A percentile compares a stretch with the other conserved stretches of the same genome.
These are phyloP conservation scores for Anguilla japonica DNA, from an alignment of 2,113 vertebrate species.

Conservation along the genomic window DNA sequence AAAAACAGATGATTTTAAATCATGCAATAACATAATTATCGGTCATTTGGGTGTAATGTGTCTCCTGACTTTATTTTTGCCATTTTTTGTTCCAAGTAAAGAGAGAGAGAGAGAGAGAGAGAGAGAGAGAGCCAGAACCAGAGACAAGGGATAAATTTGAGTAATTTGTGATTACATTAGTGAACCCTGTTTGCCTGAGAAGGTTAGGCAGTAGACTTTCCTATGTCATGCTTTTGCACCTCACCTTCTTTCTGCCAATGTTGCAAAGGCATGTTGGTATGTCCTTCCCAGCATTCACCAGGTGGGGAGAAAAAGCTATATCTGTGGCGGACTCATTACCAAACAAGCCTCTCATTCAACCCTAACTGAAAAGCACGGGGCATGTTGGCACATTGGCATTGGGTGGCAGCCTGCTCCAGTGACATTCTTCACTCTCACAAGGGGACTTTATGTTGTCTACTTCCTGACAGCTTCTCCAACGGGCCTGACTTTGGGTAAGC, in stretches of 20 bases:
- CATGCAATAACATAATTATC: background rate
- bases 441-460: conserved; percentile 64
- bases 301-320: conserved; percentile 60
- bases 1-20: background rate
- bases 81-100: background rate
- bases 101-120: background rate
- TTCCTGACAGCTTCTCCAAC: conserved; percentile 51
- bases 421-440: conserved; percentile 61
- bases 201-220: background rate
- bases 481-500: conserved; percentile 53
- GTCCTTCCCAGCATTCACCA: conserved; percentile 49
- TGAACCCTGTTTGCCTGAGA: background rate
- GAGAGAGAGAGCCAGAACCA: background rate
- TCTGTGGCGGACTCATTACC: conserved; percentile 58
- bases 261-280: conserved; percentile 44
- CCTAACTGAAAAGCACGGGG: conserved; percentile 53
- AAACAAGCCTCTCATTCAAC: conserved; percentile 69
- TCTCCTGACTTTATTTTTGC: background rate
- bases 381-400: conserved; percentile 57
- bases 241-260: background rate
- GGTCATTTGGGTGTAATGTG: background rate
- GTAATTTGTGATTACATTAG: background rate
- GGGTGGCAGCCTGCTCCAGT: conserved; percentile 54
- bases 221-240: background rate
- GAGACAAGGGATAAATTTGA: background rate